These are phyloP conservation scores for Lontra canadensis DNA, from an alignment of 2,113 vertebrate genomes.

Conservation along the genomic window DNA sequence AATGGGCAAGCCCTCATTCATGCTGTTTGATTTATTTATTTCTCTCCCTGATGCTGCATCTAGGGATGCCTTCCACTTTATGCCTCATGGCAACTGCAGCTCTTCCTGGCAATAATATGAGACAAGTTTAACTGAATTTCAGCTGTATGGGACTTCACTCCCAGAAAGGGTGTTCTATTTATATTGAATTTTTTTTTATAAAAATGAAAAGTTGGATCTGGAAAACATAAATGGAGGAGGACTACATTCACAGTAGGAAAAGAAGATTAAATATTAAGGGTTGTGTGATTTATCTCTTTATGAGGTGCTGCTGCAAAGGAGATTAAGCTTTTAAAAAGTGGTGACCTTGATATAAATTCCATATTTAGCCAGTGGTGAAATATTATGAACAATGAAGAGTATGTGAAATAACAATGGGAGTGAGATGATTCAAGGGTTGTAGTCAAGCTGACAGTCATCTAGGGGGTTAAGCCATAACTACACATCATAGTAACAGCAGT, in stretches of 20 bases:
- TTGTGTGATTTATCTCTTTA: constrained; percentile 61
- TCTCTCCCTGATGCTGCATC: background rate
- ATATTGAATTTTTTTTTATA: constrained; percentile 22
- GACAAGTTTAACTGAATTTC: constrained; percentile 51
- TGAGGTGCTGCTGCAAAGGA: constrained; percentile 36
- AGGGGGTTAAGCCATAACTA: background rate
- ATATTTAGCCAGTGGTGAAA: constrained; percentile 43
- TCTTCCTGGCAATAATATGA: constrained; percentile 38
- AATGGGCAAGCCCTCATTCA: constrained; percentile 45
- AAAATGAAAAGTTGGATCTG: constrained; percentile 31
- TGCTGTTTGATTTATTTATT: constrained; percentile 35
- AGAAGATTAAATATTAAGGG: constrained; percentile 59
- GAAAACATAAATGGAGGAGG: background rate
- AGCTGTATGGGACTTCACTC: constrained; percentile 37
- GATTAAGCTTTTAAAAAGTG: constrained; percentile 50
- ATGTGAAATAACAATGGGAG: background rate
- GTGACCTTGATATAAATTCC: constrained; percentile 56
- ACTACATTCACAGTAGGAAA: constrained; percentile 56
- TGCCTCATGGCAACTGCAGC: constrained; percentile 41
- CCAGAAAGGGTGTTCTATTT: background rate
- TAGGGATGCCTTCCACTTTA: constrained; percentile 37
- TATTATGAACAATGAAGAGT: constrained; percentile 40
- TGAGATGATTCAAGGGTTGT: background rate
- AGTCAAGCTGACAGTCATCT: background rate
- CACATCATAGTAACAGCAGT: background rate